These are phyloP conservation scores for Drosophila prostipennis DNA, from an alignment of 2,888 invertebrate genomes.

Conservation along the genomic window DNA sequence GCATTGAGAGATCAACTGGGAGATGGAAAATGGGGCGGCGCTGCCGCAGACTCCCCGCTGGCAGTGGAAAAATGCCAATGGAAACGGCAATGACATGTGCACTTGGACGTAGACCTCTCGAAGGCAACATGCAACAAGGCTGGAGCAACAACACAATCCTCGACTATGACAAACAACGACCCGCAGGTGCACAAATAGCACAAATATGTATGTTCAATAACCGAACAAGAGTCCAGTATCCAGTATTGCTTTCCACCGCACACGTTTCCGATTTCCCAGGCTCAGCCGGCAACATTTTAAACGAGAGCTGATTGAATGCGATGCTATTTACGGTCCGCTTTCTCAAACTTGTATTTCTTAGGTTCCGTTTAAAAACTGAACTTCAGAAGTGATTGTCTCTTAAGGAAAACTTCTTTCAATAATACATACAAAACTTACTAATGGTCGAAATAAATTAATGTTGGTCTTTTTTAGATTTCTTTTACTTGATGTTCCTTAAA, in stretches of 20 bases:
- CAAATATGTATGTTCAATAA: slow-evolving; percentile 22
- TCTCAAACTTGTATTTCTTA: background rate
- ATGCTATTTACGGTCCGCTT: slow-evolving; percentile 1
- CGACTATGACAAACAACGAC: slow-evolving; percentile 46
- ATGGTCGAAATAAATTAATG: too few relatives aligned
- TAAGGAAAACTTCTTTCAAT: background rate
- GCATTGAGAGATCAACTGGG: slow-evolving; percentile 33
- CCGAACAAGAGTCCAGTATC: slow-evolving; percentile 37
- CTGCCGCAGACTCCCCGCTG: slow-evolving; percentile 15
- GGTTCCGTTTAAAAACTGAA: background rate
- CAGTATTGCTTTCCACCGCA: slow-evolving; percentile 52
- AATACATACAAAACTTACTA: background rate
- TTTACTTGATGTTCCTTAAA: background rate
- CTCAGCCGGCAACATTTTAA: slow-evolving; percentile 21
- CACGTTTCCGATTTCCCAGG: slow-evolving; percentile 49
- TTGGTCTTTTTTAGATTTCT: background rate
- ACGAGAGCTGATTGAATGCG: slow-evolving; percentile 63
- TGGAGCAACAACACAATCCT: slow-evolving; percentile 20
- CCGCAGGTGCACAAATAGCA: slow-evolving; percentile 57
- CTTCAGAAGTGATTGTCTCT: background rate
- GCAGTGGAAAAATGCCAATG: slow-evolving; percentile 51
- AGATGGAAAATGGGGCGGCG: slow-evolving; percentile 5
- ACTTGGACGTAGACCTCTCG: slow-evolving; percentile 54
- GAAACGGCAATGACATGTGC: slow-evolving; percentile 61
- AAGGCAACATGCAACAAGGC: slow-evolving; percentile 16